Evolutionary conservation across 2,113 vertebrate genomes (phyloP).

Genomic region (Morone saxatilis): DNA sequence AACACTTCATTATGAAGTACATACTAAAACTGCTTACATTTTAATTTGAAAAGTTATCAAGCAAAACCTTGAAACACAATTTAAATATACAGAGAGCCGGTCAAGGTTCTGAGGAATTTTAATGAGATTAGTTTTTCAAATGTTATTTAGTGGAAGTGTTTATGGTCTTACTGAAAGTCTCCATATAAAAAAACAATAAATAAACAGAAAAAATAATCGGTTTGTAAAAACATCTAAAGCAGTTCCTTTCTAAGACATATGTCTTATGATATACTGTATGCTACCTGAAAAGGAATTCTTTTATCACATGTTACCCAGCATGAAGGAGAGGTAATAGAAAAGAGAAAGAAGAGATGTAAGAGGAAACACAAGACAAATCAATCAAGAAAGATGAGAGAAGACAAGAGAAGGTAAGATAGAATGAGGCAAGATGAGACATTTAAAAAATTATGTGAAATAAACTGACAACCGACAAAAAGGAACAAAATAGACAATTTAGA

Average conservation of each 20-base stretch:
- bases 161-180: not conserved
- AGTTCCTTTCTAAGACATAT: not conserved
- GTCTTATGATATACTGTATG: not conserved
- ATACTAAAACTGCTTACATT: constrained; percentile 7
- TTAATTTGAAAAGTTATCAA: constrained; percentile 10
- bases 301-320: not conserved
- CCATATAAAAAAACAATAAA: not conserved
- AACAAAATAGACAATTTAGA: not conserved
- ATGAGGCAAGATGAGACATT: not conserved
- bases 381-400: not conserved
- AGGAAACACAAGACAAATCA: not conserved
- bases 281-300: not conserved
- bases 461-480: not conserved
- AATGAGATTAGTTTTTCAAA: constrained; percentile 22
- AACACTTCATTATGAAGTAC: not conserved
- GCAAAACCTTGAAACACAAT: not conserved
- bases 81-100: not conserved
- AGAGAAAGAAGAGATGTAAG: not conserved
- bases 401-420: not conserved
- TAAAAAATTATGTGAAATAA: not conserved
- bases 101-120: constrained; percentile 6
- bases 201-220: constrained; percentile 15
- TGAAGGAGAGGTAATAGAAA: not conserved
- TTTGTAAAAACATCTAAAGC: constrained; percentile 4
- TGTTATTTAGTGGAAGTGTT: constrained; percentile 6